phyloP scores from a whole-genome alignment of 2,888 invertebrate genomes.

The Abrostola tripartita region DNA sequence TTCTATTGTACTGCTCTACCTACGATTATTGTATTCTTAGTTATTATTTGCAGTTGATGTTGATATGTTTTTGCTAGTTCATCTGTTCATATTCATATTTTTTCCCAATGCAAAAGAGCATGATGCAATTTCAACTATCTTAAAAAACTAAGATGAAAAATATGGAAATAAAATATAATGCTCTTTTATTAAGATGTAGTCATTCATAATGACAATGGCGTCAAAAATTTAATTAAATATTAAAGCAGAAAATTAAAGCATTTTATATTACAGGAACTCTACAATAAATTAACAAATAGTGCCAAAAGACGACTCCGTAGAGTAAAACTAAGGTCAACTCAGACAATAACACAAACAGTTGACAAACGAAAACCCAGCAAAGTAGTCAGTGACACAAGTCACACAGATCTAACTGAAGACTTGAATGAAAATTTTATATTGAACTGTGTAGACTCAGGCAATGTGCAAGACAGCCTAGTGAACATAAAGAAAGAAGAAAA shows the following conservation, averaged over 20 bases:
- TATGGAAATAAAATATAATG: neutral
- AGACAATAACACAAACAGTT: slow-evolving; percentile 20
- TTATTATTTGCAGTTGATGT: too few species aligned
- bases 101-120: neutral
- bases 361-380: slow-evolving; percentile 15
- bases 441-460: slow-evolving; percentile 16
- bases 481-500: slow-evolving; percentile 39
- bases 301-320: slow-evolving; percentile 72
- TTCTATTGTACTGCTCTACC: too few species aligned
- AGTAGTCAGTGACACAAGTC: slow-evolving; percentile 8
- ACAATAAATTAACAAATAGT: slow-evolving; percentile 50
- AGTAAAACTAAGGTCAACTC: slow-evolving; percentile 64
- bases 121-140: neutral
- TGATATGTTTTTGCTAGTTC: too few species aligned
- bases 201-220: too few species aligned
- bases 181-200: too few species aligned
- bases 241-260: neutral
- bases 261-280: slow-evolving; percentile 28
- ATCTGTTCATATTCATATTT: too few species aligned
- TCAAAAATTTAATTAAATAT: too few species aligned
- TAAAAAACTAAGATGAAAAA: neutral
- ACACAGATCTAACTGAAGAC: slow-evolving; percentile 11
- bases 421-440: slow-evolving; percentile 22
- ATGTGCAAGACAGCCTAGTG: slow-evolving; percentile 40
- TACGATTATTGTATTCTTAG: too few species aligned